Base-by-base conservation (phyloP, 1,140 invertebrate genomes). In the Notospermus geniculatus region DNA sequence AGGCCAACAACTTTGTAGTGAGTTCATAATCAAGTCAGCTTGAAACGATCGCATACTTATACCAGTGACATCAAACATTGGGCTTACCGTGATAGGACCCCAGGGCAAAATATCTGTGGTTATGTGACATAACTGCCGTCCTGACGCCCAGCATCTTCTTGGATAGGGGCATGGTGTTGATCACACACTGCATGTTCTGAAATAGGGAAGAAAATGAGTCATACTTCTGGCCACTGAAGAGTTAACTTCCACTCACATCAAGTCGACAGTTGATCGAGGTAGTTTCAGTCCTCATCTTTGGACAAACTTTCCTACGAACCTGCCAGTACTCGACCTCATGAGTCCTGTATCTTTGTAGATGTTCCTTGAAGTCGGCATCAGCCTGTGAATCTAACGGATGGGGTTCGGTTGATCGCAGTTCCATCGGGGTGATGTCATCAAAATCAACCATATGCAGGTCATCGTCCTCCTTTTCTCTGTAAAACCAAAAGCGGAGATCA, bases 271-370 rank as follows among this genome's bases (percentile, higher is more conserved):
- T 11, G 19, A 11, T 43, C 39, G 39, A 19, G 11, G 11, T 11
- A 43, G 39, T 13, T 11, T 43, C 19, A 11, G 19, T 13, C 11
- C 11, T 43, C 39, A 43, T 13, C 39, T 11, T 13, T 11, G 19
- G 19, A 19, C 11, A 11, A 13, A 11, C 11, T 43, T 11, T 19
- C 11, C 11, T 43, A 23, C n/a, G 4, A 4, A 23, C 25, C 46
- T 19, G 25, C 46, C 46, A 50, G 46, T 50, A 50, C n/a, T 50
- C 19, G 19, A 50, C 19, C 46, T 50, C 46, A 23, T 50, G n/a
- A 7, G 19, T 19, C 46, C 46, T 19, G n/a, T 50, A 50, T n/a
- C 46, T 19, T 9, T n/a, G 19, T 19, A 50, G n/a, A n/a, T 27
- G 46, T n/a, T 50, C 46, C n/a, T 50, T 50, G 19, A 27, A 19